phyloP scores from a whole-genome alignment of 2,797 vertebrate species.

The Catharus ustulatus region DNA sequence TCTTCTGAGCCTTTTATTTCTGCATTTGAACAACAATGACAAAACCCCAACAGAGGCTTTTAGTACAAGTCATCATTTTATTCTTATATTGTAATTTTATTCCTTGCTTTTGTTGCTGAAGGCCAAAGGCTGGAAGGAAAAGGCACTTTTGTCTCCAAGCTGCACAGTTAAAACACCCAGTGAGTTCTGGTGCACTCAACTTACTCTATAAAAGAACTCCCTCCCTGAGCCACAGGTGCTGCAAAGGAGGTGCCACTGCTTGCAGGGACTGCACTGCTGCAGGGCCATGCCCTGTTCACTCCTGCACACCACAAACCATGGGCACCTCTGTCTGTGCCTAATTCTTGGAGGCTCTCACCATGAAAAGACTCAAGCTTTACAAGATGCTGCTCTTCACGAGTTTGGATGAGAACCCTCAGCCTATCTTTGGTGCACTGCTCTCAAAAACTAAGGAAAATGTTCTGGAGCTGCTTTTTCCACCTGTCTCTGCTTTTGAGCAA shows the following conservation, averaged over 20 bases:
- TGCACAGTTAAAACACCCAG: fast-evolving
- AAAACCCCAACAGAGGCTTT: not conserved
- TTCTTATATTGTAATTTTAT: not conserved
- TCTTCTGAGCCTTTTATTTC: not conserved
- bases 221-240: not conserved
- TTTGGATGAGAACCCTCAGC: not conserved
- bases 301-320: not conserved
- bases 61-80: not conserved
- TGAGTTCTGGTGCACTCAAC: not conserved
- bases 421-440: not conserved
- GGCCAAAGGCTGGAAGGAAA: not conserved
- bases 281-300: not conserved
- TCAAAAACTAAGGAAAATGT: not conserved
- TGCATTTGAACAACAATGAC: not conserved
- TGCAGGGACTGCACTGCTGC: not conserved
- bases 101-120: not conserved
- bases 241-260: not conserved
- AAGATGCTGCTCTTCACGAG: not conserved
- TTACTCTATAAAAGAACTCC: not conserved
- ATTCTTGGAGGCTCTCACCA: not conserved
- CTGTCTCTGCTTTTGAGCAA: not conserved
- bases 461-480: not conserved
- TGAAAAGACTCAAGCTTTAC: fast-evolving
- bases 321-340: not conserved
- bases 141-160: not conserved